Evolutionary conservation across 2,888 invertebrate genomes (phyloP).

Genomic region (Onthophagus sagittarius): DNA sequence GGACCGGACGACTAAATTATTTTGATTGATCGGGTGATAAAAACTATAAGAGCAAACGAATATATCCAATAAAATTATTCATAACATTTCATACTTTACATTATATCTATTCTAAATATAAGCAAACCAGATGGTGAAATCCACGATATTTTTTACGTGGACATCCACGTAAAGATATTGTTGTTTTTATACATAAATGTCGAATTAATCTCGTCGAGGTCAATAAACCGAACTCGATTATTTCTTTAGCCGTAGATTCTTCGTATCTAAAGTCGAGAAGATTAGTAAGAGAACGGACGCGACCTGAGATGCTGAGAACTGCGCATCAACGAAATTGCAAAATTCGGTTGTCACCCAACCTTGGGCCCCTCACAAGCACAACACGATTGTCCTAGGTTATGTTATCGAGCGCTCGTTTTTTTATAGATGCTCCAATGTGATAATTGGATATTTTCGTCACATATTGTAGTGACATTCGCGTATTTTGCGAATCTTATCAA

Average conservation of each 20-base stretch:
- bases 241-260: neutral
- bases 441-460: constrained; percentile 9
- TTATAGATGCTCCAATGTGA: constrained; percentile 9
- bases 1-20: neutral
- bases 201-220: neutral
- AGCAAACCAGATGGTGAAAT: no score
- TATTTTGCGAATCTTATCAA: neutral
- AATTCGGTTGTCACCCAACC: constrained; percentile 6
- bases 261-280: neutral
- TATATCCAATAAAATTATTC: neutral
- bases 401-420: neutral
- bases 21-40: neutral
- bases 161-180: neutral
- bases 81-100: neutral
- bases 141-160: neutral
- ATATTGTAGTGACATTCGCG: neutral
- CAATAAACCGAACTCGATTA: neutral
- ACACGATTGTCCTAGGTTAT: constrained; percentile 11
- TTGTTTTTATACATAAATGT: neutral
- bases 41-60: neutral
- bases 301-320: neutral
- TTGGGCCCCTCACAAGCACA: constrained; percentile 8
- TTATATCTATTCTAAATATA: neutral
- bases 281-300: neutral
- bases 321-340: neutral